Base-by-base conservation (phyloP, 2,113 vertebrate genomes). In the Hemiscyllium ocellatum region DNA sequence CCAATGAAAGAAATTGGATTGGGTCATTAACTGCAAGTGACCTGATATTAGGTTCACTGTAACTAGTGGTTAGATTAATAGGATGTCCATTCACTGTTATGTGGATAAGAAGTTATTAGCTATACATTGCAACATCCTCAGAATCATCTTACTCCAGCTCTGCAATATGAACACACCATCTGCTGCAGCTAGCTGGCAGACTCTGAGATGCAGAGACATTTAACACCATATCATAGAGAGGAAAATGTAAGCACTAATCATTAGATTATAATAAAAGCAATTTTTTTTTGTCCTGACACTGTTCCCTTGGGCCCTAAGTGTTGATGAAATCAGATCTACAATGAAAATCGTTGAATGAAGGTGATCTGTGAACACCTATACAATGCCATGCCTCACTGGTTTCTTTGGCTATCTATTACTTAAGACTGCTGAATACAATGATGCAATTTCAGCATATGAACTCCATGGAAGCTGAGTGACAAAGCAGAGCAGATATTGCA, bases 401-500 rank as follows among this genome's bases (percentile, higher is more conserved):
- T 99, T 97, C 97, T 98, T 99, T 98, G 98, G 98, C 98, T 96
- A 96, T 97, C 98, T 98, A 97, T 98, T 98, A 97, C 97, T 97
- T 97, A 97, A 98, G 97, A 97, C 98, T 97, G 97, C 97, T 95
- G 96, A 97, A 97, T 98, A 97, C 98, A 98, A 98, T 97, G 97
- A 98, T 98, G 98, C 98, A 98, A 98, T 99, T 98, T 98, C 97
- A 98, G 98, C 98, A 98, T 97, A 97, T 97, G 98, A 98, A 97
- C 97, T 96, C 96, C 96, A 96, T 96, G 96, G 97, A 97, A 97
- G 97, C 96, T 96, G 97, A 96, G 97, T 98, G 98, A 99, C 98
- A 99, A 99, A 99, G 97, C 98, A 98, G 98, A 99, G 98, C 98
- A 98, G 98, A 99, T 98, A 98, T 98, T 98, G 98, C 98, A 98